Conservation (phyloP, 1,140 invertebrate species). For the Drosophila parabipectinata region DNA sequence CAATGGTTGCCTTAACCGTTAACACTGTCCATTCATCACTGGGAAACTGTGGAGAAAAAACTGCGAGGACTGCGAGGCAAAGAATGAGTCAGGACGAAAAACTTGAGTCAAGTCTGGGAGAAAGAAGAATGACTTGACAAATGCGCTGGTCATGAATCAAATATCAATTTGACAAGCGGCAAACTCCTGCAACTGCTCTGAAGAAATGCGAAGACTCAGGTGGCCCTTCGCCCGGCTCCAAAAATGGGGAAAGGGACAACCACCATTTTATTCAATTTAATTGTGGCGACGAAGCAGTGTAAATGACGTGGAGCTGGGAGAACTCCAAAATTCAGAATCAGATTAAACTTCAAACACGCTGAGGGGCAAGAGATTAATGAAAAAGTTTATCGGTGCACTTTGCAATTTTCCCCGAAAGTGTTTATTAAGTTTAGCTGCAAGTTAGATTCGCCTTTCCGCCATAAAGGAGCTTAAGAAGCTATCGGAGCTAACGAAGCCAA, state of each 20-base stretch:
- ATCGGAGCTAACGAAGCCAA: background rate
- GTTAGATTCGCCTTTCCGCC: slow-evolving; percentile 60
- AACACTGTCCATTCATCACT: slow-evolving; percentile 68
- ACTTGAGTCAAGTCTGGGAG: slow-evolving; percentile 38
- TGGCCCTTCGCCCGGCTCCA: slow-evolving; percentile 33
- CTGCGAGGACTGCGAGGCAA: background rate
- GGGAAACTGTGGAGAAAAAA: slow-evolving; percentile 38
- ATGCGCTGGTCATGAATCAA: slow-evolving; percentile 82
- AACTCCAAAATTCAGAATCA: slow-evolving; percentile 34
- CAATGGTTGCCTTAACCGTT: slow-evolving; percentile 55
- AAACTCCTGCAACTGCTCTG: slow-evolving; percentile 28
- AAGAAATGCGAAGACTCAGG: slow-evolving; percentile 52
- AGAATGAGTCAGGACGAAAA: slow-evolving; percentile 1
- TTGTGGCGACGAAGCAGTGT: slow-evolving; percentile 68
- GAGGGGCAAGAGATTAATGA: slow-evolving; percentile 61
- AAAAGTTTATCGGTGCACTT: slow-evolving; percentile 61
- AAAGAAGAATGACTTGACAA: slow-evolving; percentile 83
- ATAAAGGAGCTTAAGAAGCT: slow-evolving; percentile 3
- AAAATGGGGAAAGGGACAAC: slow-evolving; percentile 3
- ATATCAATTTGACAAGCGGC: slow-evolving; percentile 82
- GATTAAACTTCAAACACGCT: slow-evolving; percentile 57
- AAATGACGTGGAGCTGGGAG: slow-evolving; percentile 54
- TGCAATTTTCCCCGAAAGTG: slow-evolving; percentile 49
- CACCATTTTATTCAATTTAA: slow-evolving; percentile 77
- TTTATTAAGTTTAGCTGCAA: slow-evolving; percentile 74